Evolutionary conservation across 2,797 vertebrate species (phyloP).

Genomic region (Pristis pectinata): DNA sequence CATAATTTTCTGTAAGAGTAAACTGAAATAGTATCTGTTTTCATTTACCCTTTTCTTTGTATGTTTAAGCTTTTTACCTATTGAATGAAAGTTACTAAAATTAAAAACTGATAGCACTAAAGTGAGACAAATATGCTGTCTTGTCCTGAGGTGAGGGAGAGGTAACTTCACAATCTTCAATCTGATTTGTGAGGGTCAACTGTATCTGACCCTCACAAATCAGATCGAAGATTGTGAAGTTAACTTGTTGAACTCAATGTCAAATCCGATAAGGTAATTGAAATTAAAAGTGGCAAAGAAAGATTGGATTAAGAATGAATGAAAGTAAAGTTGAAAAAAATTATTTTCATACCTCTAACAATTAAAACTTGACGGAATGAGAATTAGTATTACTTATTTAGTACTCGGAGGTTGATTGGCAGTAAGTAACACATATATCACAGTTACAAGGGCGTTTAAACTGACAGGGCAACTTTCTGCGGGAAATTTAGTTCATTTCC

Average conservation of each 20-base stretch:
- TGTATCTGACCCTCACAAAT: background rate
- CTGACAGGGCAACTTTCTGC: background rate
- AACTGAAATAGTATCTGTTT: background rate
- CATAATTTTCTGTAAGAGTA: background rate
- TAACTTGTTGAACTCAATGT: background rate
- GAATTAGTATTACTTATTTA: background rate
- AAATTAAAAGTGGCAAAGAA: background rate
- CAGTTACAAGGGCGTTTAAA: background rate
- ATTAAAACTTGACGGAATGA: background rate
- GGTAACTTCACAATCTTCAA: too few relatives aligned
- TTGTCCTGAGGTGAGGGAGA: background rate
- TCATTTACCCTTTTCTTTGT: background rate
- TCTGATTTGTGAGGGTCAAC: too few relatives aligned
- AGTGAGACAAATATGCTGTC: background rate
- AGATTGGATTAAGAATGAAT: background rate
- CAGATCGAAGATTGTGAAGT: background rate
- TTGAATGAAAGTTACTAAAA: background rate
- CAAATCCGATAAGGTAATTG: background rate
- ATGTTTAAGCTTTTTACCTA: background rate
- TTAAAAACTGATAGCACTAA: background rate
- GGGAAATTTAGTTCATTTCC: background rate
- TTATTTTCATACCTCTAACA: background rate
- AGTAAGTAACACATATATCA: background rate
- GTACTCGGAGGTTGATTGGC: background rate
- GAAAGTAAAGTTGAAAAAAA: background rate